Evolutionary conservation across 2,797 vertebrate species (phyloP).

Genomic region (Masticophis lateralis): DNA sequence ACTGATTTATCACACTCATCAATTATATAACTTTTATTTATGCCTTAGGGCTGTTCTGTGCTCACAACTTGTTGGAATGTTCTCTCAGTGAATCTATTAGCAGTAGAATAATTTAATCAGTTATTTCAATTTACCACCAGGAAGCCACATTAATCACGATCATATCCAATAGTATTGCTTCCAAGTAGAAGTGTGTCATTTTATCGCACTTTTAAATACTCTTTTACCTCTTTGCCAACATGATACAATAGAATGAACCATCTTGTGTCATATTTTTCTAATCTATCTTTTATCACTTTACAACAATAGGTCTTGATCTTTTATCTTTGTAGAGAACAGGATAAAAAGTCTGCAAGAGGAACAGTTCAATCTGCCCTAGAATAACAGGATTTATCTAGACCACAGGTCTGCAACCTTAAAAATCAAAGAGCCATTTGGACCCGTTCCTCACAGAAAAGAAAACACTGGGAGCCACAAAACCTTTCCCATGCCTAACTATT

Average conservation of each 20-base stretch:
- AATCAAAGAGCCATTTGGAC: too few species aligned
- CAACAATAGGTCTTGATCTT: constrained; percentile 5
- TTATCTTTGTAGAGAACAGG: background rate
- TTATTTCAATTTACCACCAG: constrained; percentile 72
- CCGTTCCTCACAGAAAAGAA: too few species aligned
- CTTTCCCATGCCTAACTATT: too few species aligned
- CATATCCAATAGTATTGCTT: constrained; percentile 53
- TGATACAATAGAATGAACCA: constrained; percentile 28
- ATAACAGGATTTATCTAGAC: background rate
- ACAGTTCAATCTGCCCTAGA: background rate
- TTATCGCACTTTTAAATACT: constrained; percentile 43
- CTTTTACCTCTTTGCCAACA: constrained; percentile 46
- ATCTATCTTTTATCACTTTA: constrained; percentile 39
- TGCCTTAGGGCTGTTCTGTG: constrained; percentile 58
- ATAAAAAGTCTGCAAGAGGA: background rate
- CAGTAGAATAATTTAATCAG: constrained; percentile 70
- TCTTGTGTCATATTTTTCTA: constrained; percentile 2
- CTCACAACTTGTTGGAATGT: constrained; percentile 60
- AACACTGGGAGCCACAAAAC: too few species aligned
- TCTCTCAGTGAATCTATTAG: constrained; percentile 69
- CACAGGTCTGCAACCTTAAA: too few species aligned
- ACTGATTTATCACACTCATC: constrained; percentile 68
- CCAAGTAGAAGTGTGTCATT: constrained; percentile 41
- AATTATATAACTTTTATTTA: constrained; percentile 72
- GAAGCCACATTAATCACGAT: constrained; percentile 62